Conservation (phyloP, 2,888 invertebrate species). For the Cosmorhoe ocellata region DNA sequence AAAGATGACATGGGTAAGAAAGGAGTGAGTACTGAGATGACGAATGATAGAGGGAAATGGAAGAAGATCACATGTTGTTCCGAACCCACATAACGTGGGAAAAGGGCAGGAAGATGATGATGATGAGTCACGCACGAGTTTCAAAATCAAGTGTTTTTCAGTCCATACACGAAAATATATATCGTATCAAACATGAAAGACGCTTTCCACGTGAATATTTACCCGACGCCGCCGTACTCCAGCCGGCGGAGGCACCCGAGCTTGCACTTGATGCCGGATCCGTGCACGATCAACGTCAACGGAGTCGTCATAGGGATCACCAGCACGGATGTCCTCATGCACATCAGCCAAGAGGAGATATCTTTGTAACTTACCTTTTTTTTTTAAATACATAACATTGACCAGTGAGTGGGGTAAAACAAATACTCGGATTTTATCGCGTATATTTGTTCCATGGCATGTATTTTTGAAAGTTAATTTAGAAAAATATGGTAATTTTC, state of each 20-base stretch:
- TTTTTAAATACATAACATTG: neutral
- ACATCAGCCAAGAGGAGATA: constrained; percentile 91
- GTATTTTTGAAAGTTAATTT: too few relatives aligned
- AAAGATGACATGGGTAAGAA: too few relatives aligned
- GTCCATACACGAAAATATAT: constrained; percentile 86
- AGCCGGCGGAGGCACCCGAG: constrained; percentile 82
- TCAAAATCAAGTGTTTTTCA: constrained; percentile 50
- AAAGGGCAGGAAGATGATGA: too few relatives aligned
- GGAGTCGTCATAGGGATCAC: constrained; percentile 91
- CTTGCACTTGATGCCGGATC: constrained; percentile 89
- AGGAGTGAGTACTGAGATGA: too few relatives aligned
- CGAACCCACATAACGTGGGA: too few relatives aligned
- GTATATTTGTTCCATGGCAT: too few relatives aligned
- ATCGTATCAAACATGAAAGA: constrained; percentile 90
- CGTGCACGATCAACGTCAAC: constrained; percentile 88
- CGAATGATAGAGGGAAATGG: too few relatives aligned
- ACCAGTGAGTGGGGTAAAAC: too few relatives aligned
- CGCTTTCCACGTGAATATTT: constrained; percentile 89
- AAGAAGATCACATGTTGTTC: too few relatives aligned
- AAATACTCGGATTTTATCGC: too few relatives aligned
- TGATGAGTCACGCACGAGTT: too few relatives aligned
- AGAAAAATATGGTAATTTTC: too few relatives aligned
- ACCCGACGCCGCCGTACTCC: constrained; percentile 91
- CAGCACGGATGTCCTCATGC: constrained; percentile 91
- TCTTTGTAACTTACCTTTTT: constrained; percentile 83